These are phyloP conservation scores for Spatulosminthurus flaviceps DNA, from an alignment of 2,888 invertebrate species.

Conservation along the genomic window DNA sequence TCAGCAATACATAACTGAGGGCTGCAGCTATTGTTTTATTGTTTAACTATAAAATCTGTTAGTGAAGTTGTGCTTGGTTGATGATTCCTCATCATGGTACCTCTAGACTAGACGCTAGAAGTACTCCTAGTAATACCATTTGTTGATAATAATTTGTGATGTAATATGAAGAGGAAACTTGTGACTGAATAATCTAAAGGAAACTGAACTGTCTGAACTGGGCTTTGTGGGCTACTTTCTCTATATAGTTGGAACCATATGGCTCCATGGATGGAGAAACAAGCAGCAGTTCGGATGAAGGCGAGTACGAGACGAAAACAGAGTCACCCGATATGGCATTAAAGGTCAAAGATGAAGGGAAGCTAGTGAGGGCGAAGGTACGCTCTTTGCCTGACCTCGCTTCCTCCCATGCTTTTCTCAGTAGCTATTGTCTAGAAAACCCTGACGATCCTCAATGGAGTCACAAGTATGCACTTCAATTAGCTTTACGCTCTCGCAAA, in stretches of 20 bases:
- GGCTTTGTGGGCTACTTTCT: constrained; percentile 40
- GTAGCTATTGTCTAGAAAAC: constrained; percentile 53
- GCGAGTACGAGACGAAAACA: constrained; percentile 62
- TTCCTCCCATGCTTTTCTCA: constrained; percentile 60
- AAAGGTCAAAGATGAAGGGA: constrained; percentile 56
- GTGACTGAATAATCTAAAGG: too few relatives aligned
- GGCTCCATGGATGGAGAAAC: constrained; percentile 61
- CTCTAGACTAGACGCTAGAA: not conserved
- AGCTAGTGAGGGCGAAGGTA: constrained; percentile 63
- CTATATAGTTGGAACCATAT: constrained; percentile 58
- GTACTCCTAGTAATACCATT: not conserved
- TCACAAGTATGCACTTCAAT: constrained; percentile 57
- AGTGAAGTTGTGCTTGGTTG: not conserved
- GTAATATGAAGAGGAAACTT: too few relatives aligned
- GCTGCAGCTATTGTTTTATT: not conserved
- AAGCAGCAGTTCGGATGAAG: constrained; percentile 64
- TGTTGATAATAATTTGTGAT: not conserved
- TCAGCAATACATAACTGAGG: constrained; percentile 12
- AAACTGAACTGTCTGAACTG: constrained; percentile 22
- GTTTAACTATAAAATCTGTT: not conserved
- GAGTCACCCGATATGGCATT: constrained; percentile 32
- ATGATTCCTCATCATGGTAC: not conserved
- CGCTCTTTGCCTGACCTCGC: constrained; percentile 64
- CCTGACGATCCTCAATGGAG: constrained; percentile 53
- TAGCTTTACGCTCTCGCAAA: constrained; percentile 64